Base-by-base conservation (phyloP, 1,140 invertebrate species). In the Euwallacea similis region DNA sequence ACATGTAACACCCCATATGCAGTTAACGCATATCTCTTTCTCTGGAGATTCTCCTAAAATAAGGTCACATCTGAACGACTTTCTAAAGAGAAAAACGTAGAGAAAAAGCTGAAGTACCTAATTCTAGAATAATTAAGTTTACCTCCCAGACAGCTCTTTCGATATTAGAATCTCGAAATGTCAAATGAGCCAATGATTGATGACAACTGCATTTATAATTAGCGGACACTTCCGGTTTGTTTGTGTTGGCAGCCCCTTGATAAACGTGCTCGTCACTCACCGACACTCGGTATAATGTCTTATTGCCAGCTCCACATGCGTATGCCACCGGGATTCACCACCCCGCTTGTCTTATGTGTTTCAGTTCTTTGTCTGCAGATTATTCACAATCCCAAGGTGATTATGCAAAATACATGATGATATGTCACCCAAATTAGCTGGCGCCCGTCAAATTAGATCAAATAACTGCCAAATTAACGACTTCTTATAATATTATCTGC, bases 191-290 rank as follows among this genome's bases (percentile, higher is more conserved):
- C 33, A 61, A 74, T 80, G 79, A 80, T 80, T 80, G 78, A 80
- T 80, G 78, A 79, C 50, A 75, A 66, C 74, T 71, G 73, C 74
- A 79, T 79, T 80, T 80, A 80, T 80, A 80, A 80, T 79, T 80
- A 80, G 79, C 79, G 79, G 78, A 80, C 79, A 80, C 78, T 80
- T 80, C 79, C 79, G 77, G 78, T 74, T 65, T 79, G 78, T 79
- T 79, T 79, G 66, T 74, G 78, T 79, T 80, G 78, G 79, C 79
- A 80, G 75, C 77, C 73, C 73, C 76, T 75, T 59, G 53, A 74
- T 73, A 77, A 76, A 73, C 76, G 76, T 77, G 73, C 73, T 75
- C 74, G 78, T 80, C 79, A 79, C 72, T 79, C 79, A 77, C 65
- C 76, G 73, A 43, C 65, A 43, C 46, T 55, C 54, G 53, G 43